These are phyloP conservation scores for Pluvialis apricaria DNA, from an alignment of 2,113 vertebrate genomes.

Conservation along the genomic window DNA sequence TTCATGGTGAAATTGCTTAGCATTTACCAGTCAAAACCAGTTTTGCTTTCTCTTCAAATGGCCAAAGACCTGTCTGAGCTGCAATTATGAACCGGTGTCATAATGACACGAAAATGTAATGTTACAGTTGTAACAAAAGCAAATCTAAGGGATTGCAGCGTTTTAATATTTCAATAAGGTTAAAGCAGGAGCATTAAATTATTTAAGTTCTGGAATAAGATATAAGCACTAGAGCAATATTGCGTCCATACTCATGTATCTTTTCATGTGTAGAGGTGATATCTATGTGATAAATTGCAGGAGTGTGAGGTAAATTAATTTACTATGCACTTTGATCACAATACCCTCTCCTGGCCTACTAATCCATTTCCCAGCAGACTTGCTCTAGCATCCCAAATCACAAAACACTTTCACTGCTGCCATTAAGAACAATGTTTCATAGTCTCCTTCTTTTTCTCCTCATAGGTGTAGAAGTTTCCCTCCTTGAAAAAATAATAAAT, in stretches of 20 bases:
- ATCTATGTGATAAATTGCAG: slow-evolving; percentile 32
- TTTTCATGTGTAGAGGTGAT: slow-evolving; percentile 29
- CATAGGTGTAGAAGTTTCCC: neutral
- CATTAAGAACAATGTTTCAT: neutral
- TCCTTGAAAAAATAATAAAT: neutral
- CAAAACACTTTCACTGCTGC: neutral
- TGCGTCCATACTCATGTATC: slow-evolving; percentile 16
- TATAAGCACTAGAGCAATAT: slow-evolving; percentile 39
- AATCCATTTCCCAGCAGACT: slow-evolving; percentile 42
- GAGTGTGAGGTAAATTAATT: slow-evolving; percentile 56
- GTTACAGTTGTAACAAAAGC: slow-evolving; percentile 39
- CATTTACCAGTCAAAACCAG: neutral
- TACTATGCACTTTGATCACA: slow-evolving; percentile 57
- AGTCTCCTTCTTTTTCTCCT: neutral
- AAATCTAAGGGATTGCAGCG: slow-evolving; percentile 17
- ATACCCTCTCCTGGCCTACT: slow-evolving; percentile 25
- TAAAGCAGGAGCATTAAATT: slow-evolving; percentile 50
- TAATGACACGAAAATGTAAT: neutral
- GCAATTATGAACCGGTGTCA: neutral
- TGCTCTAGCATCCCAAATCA: slow-evolving; percentile 5
- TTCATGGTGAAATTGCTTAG: neutral
- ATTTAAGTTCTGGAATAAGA: slow-evolving; percentile 50
- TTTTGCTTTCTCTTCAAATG: neutral
- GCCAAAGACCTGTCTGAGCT: neutral
- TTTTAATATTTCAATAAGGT: slow-evolving; percentile 63